Base-by-base conservation (phyloP, 2,888 invertebrate species). In the Conistra vaccinii region DNA sequence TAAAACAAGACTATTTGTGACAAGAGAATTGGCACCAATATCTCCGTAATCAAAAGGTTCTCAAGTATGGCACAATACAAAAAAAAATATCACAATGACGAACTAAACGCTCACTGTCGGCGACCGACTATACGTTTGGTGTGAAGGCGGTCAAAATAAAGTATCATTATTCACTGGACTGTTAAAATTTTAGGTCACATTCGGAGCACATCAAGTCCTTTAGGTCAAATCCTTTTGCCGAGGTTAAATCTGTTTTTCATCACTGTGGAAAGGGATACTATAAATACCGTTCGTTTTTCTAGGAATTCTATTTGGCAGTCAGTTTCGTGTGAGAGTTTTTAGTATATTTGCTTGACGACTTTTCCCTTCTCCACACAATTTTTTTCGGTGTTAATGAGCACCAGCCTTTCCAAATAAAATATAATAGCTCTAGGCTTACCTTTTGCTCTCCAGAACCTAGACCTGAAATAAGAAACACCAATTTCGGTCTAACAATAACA, bases 171-270 rank as follows among this genome's bases (percentile, higher is more conserved):
- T 80, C 45, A 81, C 65, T 55, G 14, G 23, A 32, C 58, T 48
- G 45, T 29, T 26, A 5, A 62, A 48, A 57, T 62, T 51, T 55
- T 42, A 51, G 57, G 74, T 60, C 35, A 65, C 39, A 81, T 78
- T 81, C 53, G 26, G 65, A 14, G 45, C 58, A 74, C 76, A 48
- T 55, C 51, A 76, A 26, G 14, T 55, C 29, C 48, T 63, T 73
- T n/a, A 74, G 17, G 57, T 53, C 14, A 70, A 80, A 45, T 23
- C 45, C 26, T 74, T 48, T 80, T 0, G 2, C 10, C 7, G 53
- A 76, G 53, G 63, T 65, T 48, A 81, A 76, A 55, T 60, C 66
- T 61, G 51, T 48, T 60, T 81, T 60, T 65, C 35, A n/a, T 23
- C 63, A 63, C 39, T 32, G n/a, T 29, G 26, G 14, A 0, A 20